phyloP scores from a whole-genome alignment of 53 echinoderm and acorn worm genomes.

The Mesocentrotus franciscanus region DNA sequence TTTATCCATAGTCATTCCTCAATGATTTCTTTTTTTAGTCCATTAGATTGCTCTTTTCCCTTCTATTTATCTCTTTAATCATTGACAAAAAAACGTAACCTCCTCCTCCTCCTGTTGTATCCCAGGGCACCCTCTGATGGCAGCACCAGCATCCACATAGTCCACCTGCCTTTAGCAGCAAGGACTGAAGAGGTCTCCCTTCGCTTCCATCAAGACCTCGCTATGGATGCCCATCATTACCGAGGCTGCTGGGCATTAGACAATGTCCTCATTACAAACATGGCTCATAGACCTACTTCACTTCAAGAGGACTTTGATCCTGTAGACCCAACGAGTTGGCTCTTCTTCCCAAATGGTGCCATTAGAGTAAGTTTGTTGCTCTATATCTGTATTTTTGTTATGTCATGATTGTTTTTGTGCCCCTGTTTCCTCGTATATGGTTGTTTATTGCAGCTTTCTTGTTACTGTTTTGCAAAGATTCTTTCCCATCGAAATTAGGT shows the following conservation, averaged over 20 bases:
- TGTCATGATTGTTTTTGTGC: neutral
- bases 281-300: constrained; percentile 75
- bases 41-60: neutral
- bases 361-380: constrained; percentile 76
- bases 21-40: neutral
- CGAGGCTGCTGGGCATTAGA: constrained; percentile 96
- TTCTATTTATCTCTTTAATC: neutral
- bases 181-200: constrained; percentile 84
- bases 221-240: constrained; percentile 84
- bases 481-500: too few relatives aligned
- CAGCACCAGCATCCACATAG: constrained; percentile 85
- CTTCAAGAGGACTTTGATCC: constrained; percentile 91
- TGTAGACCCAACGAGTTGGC: constrained; percentile 84
- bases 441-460: neutral
- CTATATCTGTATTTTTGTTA: neutral
- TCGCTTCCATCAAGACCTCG: constrained; percentile 91
- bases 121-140: constrained; percentile 82
- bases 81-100: neutral
- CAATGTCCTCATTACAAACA: constrained; percentile 85
- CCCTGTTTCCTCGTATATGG: neutral
- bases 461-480: too few relatives aligned
- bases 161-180: constrained; percentile 89
- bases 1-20: neutral
- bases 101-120: neutral
- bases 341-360: constrained; percentile 89